A percentile compares a stretch with the other conserved stretches of the same genome.
phyloP scores from a whole-genome alignment of 2,888 invertebrate genomes.

The Euplagia quadripunctaria region DNA sequence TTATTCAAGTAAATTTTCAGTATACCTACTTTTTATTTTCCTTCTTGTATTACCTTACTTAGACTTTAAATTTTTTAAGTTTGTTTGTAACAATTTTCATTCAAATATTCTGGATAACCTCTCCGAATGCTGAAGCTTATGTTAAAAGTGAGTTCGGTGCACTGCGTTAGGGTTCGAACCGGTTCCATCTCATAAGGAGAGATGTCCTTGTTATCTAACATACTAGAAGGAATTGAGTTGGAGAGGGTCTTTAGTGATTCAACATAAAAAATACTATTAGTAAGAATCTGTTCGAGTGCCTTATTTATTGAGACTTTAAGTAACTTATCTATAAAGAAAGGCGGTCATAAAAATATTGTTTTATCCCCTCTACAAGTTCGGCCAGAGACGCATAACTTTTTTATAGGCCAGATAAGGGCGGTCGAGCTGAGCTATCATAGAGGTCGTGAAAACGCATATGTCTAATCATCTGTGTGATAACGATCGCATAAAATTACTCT shows the following conservation, averaged over 20 bases:
- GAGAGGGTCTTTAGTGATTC: neutral
- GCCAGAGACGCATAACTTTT: constrained; percentile 46
- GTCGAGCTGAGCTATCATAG: constrained; percentile 38
- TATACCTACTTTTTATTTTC: too few species aligned
- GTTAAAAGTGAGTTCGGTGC: too few species aligned
- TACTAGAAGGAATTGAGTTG: too few species aligned
- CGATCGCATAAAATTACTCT: constrained; percentile 46
- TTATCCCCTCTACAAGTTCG: constrained; percentile 29
- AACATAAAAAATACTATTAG: neutral
- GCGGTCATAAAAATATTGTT: constrained; percentile 41
- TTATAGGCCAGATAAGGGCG: constrained; percentile 51
- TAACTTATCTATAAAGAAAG: constrained; percentile 37
- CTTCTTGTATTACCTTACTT: too few species aligned
- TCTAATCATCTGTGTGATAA: constrained; percentile 54
- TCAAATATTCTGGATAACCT: too few species aligned
- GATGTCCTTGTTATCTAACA: too few species aligned
- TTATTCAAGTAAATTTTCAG: too few species aligned
- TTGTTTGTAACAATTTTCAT: too few species aligned
- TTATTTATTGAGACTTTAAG: constrained; percentile 18
- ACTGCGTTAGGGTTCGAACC: too few species aligned
- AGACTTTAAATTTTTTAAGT: too few species aligned
- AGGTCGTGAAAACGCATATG: constrained; percentile 51
- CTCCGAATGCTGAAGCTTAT: too few species aligned
- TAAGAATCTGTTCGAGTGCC: neutral
- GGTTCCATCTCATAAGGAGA: too few species aligned